Base-by-base conservation (phyloP, 1,140 invertebrate genomes). In the Drosophila serrata region DNA sequence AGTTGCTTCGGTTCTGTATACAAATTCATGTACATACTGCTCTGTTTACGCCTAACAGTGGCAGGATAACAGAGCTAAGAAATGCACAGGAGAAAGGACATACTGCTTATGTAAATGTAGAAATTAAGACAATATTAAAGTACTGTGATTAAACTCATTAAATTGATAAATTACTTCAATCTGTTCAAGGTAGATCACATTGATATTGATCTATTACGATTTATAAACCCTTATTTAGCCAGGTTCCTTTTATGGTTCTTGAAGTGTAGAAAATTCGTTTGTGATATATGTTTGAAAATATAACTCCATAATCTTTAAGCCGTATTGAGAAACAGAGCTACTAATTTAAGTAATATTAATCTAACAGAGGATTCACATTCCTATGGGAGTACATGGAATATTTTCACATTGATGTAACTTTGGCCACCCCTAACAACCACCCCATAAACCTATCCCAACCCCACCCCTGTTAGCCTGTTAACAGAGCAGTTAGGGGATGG, bases 401-500 rank as follows among this genome's bases (percentile, higher is more conserved):
- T 55, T 22, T 55, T 6, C 19, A 13, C 19, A 13, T 15, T 9
- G 13, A 35, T 33, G 9, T 56, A 37, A 37, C 39, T 27, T 13
- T 4, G 13, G 15, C 60, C 53, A 40, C 59, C 31, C 58, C 7
- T 15, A 22, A 27, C 43, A 22, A 19, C 43, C 12, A 17, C 33
- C 31, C 42, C 6, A n/a, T 8, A 6, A 65, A 45, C 62, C 62
- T 69, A 69, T 19, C 65, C 37, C 65, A 69, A 69, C 45, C 29
- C 65, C 35, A 65, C 45, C 45, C 13, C 62, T 72, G 51, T 72
- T 72, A 39, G n/a, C 12, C 31, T 35, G 19, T 40, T 70, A 70
- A 48, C 33, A 49, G 70, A 53, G 75, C 78, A 75, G 55, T 65
- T 49, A 42, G 17, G 51, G 40, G 62, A 19, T 75, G 55, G 40